Evolutionary conservation across 2,113 vertebrate genomes (phyloP), one percentile per base, ranked within the genome.

Genomic region (Hiodon tergisus): DNA sequence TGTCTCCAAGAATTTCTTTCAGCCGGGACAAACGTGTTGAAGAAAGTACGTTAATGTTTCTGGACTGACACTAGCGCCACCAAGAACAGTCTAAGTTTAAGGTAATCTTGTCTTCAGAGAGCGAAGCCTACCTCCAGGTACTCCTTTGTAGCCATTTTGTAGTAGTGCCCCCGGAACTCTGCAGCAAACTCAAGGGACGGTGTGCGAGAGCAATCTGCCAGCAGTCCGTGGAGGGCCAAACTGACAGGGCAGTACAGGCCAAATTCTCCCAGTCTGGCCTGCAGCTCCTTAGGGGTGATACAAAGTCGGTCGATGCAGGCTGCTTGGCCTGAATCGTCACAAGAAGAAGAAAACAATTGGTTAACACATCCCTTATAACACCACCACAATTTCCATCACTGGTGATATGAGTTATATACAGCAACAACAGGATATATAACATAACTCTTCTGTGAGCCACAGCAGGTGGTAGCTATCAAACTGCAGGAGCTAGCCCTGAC

Each of bases 171-270:
- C 68, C 82, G 90, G 87, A 94, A 95, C 77, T 97, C 94, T 14
- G 94, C 95, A 3, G 92, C 88, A 75, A 94, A 88, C 81, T 89
- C 87, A 85, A 96, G 53, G 1, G 89, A 93, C 0, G 78, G 4
- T 0, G 59, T 84, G 65, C 66, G 75, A 48, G 95, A 95, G 79
- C 93, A 92, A 74, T 99, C 95, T 60, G 90, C 77, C 65, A 98
- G 78, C 79, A 98, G 93, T 1, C 78, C n/a, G 6, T 86, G 86
- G 70, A 95, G 92, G 78, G 92, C 94, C 72, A 98, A 86, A 80
- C 93, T 97, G 69, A 99, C 92, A 0, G 96, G 95, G 81, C 97
- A 98, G 83, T 95, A 95, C 47, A 93, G 92, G 3, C 81, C 88
- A 86, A 95, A 97, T 79, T 95, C 93, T 50, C 95, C 95, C 70